Conservation (phyloP, 1,140 invertebrate species). For the Platyura marginata region DNA sequence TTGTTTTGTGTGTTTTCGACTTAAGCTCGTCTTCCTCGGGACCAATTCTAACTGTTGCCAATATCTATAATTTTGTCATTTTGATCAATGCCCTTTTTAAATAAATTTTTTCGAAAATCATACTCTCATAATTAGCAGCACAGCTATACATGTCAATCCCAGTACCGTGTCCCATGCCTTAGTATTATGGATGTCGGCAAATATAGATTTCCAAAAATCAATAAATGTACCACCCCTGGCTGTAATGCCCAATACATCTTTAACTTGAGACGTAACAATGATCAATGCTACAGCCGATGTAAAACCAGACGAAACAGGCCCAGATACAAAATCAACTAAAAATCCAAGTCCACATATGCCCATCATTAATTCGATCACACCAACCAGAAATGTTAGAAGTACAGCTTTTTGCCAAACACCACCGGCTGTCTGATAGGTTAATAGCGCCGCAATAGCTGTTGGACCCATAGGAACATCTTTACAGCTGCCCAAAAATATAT, state of each 20-base stretch:
- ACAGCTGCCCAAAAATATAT: conserved; percentile 78
- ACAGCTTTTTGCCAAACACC: conserved; percentile 58
- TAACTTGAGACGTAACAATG: conserved; percentile 77
- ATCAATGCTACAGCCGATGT: conserved; percentile 85
- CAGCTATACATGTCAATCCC: conserved; percentile 45
- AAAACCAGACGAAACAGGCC: conserved; percentile 83
- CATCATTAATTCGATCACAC: conserved; percentile 67
- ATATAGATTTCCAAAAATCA: conserved; percentile 49
- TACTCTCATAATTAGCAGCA: conserved; percentile 51
- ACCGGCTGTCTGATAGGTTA: conserved; percentile 58
- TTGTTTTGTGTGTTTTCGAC: conserved; percentile 25
- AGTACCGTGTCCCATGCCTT: conserved; percentile 45
- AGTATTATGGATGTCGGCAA: conserved; percentile 38
- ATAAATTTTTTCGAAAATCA: conserved; percentile 2
- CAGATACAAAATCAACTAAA: conserved; percentile 83
- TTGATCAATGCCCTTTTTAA: no score
- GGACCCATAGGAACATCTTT: conserved; percentile 80
- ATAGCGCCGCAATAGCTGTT: conserved; percentile 71
- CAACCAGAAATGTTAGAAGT: conserved; percentile 63
- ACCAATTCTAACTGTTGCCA: conserved; percentile 32
- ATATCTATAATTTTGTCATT: not conserved
- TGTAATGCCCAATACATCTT: conserved; percentile 60
- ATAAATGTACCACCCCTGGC: conserved; percentile 54
- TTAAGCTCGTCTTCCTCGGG: conserved; percentile 28
- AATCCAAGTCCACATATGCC: conserved; percentile 77